Base-by-base conservation (phyloP, 2,113 vertebrate species). In the Gasterosteus nipponicus region DNA sequence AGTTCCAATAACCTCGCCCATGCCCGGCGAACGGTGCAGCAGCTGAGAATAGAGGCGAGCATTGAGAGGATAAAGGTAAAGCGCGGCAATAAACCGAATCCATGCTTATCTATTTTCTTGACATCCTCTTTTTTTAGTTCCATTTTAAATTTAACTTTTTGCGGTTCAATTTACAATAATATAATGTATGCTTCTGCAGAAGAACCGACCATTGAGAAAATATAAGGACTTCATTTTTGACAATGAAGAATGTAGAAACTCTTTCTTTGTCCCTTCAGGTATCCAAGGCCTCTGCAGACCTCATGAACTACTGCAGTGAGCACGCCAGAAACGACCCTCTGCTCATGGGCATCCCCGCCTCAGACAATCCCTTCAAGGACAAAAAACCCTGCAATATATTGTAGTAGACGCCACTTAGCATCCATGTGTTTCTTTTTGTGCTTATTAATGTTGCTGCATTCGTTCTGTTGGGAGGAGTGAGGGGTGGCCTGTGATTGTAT, bases 331-430 rank as follows among this genome's bases (percentile, higher is more conserved):
- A 93, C 3, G 98, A 99, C 77, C 97, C 97, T 0, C 73, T 99
- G 80, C 96, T 99, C 5, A 94, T 95, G 84, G 97, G 97, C 18
- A 98, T 99, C 5, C 96, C 96, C 0, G 88, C 97, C 7, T 99
- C 98, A 1, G 98, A 99, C 92, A 99, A 99, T 92, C 98, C 97
- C 53, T 99, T 98, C 94, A 99, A 99, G 95, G 98, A 99, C 92
- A 99, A 98, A 93, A 99, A 98, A 67, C 95, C 96, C 58, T 99
- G 98, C 90, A 94, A 92, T 92, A 95, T 99, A 90, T 94, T 99
- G 87, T 99, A 99, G 94, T 95, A 59, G 61, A 75, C 18, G 47
- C 78, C 80, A 62, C 59, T 70, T 73, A 79, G 89, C 84, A 78
- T 86, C 81, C 51, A 66, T 63, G 69, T 70, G 35, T 64, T 80